A percentile compares a stretch with the other conserved stretches of the same genome.
Evolutionary conservation across 2,797 vertebrate species (phyloP).

Genomic region (Tenualosa thibaudeaui): DNA sequence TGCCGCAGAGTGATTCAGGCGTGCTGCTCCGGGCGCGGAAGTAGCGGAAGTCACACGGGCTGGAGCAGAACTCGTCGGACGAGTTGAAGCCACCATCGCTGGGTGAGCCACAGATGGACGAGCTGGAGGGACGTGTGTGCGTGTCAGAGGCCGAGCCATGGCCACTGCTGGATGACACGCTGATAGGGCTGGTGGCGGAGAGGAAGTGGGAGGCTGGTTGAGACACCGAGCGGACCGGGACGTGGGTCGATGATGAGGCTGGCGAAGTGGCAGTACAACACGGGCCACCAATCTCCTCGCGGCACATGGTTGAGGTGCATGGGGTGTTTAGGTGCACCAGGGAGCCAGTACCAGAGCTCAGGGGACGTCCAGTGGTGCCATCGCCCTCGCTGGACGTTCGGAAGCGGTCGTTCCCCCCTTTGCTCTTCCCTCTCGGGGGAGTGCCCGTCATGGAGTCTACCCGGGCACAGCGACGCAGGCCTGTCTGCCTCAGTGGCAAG

Average conservation of each 20-base stretch:
- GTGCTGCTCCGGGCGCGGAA: constrained; percentile 78
- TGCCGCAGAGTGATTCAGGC: constrained; percentile 78
- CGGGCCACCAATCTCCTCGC: constrained; percentile 69
- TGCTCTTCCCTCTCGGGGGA: constrained; percentile 68
- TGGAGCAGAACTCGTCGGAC: constrained; percentile 77
- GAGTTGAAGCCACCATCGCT: constrained; percentile 75
- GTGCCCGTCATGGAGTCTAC: constrained; percentile 72
- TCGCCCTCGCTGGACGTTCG: constrained; percentile 81
- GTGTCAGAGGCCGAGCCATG: constrained; percentile 78
- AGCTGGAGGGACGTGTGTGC: constrained; percentile 76
- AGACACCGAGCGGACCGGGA: constrained; percentile 76
- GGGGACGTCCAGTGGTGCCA: constrained; percentile 76
- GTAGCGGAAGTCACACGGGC: constrained; percentile 78
- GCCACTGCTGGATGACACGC: constrained; percentile 79
- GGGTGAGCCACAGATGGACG: constrained; percentile 76
- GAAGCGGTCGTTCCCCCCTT: constrained; percentile 63
- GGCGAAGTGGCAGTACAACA: constrained; percentile 70
- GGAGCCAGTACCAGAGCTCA: constrained; percentile 78
- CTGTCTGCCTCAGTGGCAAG: constrained; percentile 77
- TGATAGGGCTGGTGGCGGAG: constrained; percentile 78
- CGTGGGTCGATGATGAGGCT: constrained; percentile 59
- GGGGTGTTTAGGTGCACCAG: constrained; percentile 78
- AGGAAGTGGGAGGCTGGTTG: constrained; percentile 78
- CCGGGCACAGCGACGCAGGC: constrained; percentile 77
- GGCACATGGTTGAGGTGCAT: constrained; percentile 67